phyloP scores from a whole-genome alignment of 1,140 invertebrate species.

The Drosophila chauvacae region DNA sequence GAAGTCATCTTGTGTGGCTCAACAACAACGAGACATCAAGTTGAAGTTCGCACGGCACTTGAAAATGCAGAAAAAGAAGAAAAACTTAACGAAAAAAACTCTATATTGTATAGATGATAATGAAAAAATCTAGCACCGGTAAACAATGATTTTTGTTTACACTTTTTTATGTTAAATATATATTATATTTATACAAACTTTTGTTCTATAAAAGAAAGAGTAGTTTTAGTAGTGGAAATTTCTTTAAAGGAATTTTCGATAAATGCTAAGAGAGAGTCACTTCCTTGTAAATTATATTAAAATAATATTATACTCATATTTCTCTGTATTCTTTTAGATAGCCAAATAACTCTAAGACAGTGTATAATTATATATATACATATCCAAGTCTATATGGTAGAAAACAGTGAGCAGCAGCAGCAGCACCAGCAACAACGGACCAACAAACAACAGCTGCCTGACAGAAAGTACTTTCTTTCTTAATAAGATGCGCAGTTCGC shows the following conservation, averaged over 20 bases:
- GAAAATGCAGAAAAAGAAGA: conserved; percentile 53
- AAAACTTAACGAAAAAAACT: conserved; percentile 40
- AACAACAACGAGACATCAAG: conserved; percentile 58
- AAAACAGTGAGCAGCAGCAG: conserved; percentile 39
- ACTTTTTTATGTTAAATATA: background rate
- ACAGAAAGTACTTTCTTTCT: conserved; percentile 82
- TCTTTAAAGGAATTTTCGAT: background rate
- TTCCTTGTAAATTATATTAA: background rate
- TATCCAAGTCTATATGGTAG: conserved; percentile 29
- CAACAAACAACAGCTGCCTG: conserved; percentile 60
- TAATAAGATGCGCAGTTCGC: conserved; percentile 80
- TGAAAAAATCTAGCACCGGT: conserved; percentile 16
- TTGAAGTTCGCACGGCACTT: conserved; percentile 80
- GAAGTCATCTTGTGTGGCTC: conserved; percentile 75
- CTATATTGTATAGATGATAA: conserved; percentile 65
- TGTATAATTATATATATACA: conserved; percentile 26
- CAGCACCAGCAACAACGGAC: conserved; percentile 24
- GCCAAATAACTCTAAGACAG: background rate
- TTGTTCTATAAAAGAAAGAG: background rate
- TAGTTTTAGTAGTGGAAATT: too few relatives aligned
- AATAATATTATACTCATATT: too few relatives aligned
- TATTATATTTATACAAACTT: too few relatives aligned
- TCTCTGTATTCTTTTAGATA: background rate
- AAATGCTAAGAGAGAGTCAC: background rate
- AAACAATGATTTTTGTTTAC: conserved; percentile 6